Evolutionary conservation across 2,888 invertebrate species (phyloP).

Genomic region (Athalia circularis): DNA sequence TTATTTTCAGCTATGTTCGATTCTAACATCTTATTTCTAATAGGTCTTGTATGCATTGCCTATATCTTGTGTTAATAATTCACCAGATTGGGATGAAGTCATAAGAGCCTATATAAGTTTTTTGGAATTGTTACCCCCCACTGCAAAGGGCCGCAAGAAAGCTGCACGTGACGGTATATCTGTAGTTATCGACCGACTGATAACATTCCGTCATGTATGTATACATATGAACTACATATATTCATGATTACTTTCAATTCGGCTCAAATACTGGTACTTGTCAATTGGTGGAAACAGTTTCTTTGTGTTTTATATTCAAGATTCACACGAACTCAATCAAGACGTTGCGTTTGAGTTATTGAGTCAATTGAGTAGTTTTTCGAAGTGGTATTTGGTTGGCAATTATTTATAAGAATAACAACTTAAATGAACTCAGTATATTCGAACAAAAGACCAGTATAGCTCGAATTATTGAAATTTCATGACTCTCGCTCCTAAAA

Average conservation of each 20-base stretch:
- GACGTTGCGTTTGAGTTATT: not conserved
- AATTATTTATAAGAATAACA: too few species aligned
- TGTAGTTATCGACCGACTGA: constrained; percentile 10
- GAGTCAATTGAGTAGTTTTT: not conserved
- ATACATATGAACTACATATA: too few species aligned
- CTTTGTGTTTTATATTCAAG: constrained; percentile 3
- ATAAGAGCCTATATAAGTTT: constrained; percentile 22
- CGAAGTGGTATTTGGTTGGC: not conserved
- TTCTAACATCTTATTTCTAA: not conserved
- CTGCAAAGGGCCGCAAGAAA: constrained; percentile 27
- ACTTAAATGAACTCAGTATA: too few species aligned
- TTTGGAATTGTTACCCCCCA: constrained; percentile 8
- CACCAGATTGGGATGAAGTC: constrained; percentile 18
- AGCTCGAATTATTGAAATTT: not conserved
- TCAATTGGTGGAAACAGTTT: constrained; percentile 15
- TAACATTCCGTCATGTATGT: constrained; percentile 34
- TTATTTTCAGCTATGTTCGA: not conserved
- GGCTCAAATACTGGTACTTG: not conserved
- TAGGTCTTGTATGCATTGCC: constrained; percentile 19
- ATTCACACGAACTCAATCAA: not conserved
- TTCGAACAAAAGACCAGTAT: too few species aligned
- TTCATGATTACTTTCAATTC: constrained; percentile 20
- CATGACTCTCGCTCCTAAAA: not conserved
- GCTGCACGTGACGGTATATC: constrained; percentile 31
- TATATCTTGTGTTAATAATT: constrained; percentile 22